Base-by-base conservation (phyloP, 2,888 invertebrate genomes). In the Steinernema carpocapsae region DNA sequence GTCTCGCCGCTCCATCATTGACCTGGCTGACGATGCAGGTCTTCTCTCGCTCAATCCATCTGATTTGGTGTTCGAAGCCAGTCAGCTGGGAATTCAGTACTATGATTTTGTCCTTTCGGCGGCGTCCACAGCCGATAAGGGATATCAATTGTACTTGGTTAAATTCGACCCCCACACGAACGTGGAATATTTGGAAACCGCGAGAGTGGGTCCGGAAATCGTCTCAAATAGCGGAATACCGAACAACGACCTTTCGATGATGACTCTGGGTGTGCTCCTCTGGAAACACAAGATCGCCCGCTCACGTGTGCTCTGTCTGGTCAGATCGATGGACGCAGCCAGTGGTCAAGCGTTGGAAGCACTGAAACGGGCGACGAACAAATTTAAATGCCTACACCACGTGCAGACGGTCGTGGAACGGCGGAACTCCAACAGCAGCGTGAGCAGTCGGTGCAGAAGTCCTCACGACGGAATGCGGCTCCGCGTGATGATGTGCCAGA, bases 81-180 rank as follows among this genome's bases (percentile, higher is more conserved):
- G 76, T 7, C 76, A 79, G 43, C 75, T 74, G 22, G 84, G 85
- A 10, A 79, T 83, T 46, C 78, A 77, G 74, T 85, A 86, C 73
- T 86, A 86, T 73, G 84, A 86, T 74, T 85, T 78, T 71, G 82
- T 86, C n/a, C 76, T 86, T 29, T 86, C 85, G 29, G 77, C 78
- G 24, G 52, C 80, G 22, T 45, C 56, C 32, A 70, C 73, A 17
- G 64, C 75, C 12, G 76, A 71, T 43, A 76, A 72, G 22, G 80
- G 82, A 19, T 81, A 78, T 71, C 80, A 79, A 70, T 70, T 85
- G 19, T 83, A 83, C 72, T 75, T 85, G 72, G 85, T 83, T 14
- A 85, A 85, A 71, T 81, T 86, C 73, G 85, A 86, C 76, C 72
- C 77, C n/a, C 77, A 78, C 64, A 83, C 85, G 42, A 86, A 86